Evolutionary conservation across 2,888 invertebrate genomes (phyloP), one percentile per base, ranked within the genome.

Genomic region (Eugnorisma glareosa): DNA sequence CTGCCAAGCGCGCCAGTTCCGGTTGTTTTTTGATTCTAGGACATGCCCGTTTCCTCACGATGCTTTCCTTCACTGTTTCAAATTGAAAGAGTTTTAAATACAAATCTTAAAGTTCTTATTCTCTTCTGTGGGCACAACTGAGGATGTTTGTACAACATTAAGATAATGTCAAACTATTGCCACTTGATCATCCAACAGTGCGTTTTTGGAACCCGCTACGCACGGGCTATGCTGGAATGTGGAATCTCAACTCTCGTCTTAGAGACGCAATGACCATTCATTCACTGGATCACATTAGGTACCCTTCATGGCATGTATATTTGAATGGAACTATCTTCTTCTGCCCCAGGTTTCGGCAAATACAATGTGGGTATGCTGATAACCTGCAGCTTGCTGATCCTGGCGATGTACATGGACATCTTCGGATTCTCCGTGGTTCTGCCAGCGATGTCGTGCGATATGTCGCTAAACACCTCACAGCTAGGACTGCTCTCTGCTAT

Each of bases 371-470:
- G 95, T 73, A 96, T 97, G 90, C 88, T 97, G 40, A 92, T 94
- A 1, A 95, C 97, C 1, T 97, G 97, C 81, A 97, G 97, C 82
- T 97, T 94, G 51, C 88, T 95, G 11, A 95, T 95, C 83, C 82
- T 95, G 81, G 93, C 93, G 1, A 96, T 96, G 96, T 95, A 94
- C 84, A 79, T 94, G 81, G 96, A 96, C 81, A 94, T 95, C 83
- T 95, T 95, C 82, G 94, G 95, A 0, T 93, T 95, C 87, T 95
- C 95, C 28, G 94, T 96, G 78, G 89, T 97, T 61, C 94, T 98
- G 86, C 98, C 98, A 0, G 97, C 97, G 0, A 97, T 98, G 40
- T 97, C 97, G 69, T 98, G 98, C 89, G 98, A 98, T 89, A 95
- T 98, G 83, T 87, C 94, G 0, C 95, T 98, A 61, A 94, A 96